Conservation (phyloP, 2,113 vertebrate species). For the Colius striatus region DNA sequence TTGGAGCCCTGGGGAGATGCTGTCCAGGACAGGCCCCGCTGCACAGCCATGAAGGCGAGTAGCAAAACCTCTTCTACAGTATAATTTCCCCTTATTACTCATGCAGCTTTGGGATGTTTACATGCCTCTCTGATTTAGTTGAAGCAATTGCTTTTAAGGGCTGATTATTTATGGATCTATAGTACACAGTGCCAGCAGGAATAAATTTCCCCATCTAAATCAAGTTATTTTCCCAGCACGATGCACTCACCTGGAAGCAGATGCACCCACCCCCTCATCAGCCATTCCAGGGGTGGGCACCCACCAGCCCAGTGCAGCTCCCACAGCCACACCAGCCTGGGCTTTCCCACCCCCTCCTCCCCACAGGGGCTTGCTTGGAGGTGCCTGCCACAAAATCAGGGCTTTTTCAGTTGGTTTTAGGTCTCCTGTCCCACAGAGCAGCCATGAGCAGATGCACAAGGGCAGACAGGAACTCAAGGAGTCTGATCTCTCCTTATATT, state of each 20-base stretch:
- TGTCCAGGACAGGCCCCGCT: background rate
- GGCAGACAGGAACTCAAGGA: background rate
- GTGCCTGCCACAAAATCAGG: background rate
- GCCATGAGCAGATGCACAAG: background rate
- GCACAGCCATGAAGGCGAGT: rapidly evolving
- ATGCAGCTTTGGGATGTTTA: slow-evolving; percentile 3
- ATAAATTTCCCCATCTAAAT: background rate
- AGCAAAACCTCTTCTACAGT: background rate
- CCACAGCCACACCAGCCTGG: background rate
- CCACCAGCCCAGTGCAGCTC: background rate
- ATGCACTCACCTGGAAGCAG: background rate
- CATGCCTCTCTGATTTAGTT: background rate
- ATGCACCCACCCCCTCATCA: background rate
- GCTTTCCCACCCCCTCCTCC: background rate
- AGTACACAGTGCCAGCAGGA: background rate
- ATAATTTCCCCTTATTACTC: background rate
- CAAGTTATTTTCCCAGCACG: background rate
- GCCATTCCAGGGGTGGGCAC: background rate
- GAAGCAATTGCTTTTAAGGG: background rate
- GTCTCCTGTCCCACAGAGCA: background rate
- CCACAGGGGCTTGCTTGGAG: background rate
- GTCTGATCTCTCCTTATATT: background rate
- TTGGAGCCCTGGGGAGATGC: background rate
- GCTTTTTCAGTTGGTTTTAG: background rate
- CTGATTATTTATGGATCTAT: background rate